Conservation (phyloP, 37 sponge, comb jelly and placozoan genomes). For the Cladorhizidae sp. region DNA sequence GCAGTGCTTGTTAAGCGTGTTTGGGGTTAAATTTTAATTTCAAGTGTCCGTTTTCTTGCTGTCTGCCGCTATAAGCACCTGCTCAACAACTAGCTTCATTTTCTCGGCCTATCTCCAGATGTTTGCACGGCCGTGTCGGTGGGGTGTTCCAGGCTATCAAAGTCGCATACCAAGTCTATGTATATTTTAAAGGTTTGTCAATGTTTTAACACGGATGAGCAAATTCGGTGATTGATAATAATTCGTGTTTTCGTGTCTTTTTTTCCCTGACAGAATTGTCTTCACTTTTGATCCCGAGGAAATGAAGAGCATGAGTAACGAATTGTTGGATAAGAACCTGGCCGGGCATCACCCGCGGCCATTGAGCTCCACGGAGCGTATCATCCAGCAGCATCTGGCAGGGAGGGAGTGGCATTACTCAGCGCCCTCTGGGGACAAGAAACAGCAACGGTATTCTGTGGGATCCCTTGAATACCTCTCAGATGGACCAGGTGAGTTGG, state of each 20-base stretch:
- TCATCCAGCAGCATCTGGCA: constrained; percentile 4
- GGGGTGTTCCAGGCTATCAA: too few species aligned
- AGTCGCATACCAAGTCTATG: too few species aligned
- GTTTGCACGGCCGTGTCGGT: too few species aligned
- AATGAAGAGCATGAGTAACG: constrained; percentile 17
- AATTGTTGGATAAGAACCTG: constrained; percentile 12
- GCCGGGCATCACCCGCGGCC: not conserved
- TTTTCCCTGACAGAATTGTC: not conserved
- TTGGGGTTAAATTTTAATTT: too few species aligned
- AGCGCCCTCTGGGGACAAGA: constrained; percentile 39
- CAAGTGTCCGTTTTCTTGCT: too few species aligned
- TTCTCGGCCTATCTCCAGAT: too few species aligned
- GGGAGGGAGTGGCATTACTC: constrained; percentile 39
- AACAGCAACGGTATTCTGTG: constrained; percentile 42
- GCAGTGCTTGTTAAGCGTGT: too few species aligned
- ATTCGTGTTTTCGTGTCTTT: not conserved
- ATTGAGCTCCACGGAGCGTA: not conserved
- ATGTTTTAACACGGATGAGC: too few species aligned
- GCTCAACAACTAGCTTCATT: too few species aligned
- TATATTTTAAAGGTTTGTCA: too few species aligned
- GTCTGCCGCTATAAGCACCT: too few species aligned
- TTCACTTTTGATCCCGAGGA: constrained; percentile 44
- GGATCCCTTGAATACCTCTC: constrained; percentile 72
- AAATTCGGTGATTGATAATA: too few species aligned
- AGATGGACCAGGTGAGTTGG: constrained; percentile 62